Conservation (phyloP, 2,797 vertebrate species). For the Leptoclinus maculatus region DNA sequence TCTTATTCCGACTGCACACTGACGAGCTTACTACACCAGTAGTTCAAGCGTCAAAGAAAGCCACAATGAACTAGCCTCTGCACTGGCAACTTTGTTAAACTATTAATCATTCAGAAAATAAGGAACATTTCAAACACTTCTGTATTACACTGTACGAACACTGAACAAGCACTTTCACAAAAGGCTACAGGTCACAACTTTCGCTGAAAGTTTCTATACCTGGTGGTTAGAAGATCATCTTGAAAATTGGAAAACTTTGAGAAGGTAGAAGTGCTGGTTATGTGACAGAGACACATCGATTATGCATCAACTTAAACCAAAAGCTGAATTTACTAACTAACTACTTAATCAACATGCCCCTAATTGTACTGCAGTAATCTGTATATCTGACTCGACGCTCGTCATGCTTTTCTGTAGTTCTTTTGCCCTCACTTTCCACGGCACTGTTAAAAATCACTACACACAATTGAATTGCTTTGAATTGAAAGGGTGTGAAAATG, state of each 20-base stretch:
- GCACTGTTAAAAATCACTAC: slow-evolving; percentile 10
- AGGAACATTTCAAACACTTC: not conserved
- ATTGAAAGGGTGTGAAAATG: slow-evolving; percentile 31
- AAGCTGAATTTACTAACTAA: slow-evolving; percentile 17
- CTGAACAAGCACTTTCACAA: not conserved
- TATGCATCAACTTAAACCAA: slow-evolving; percentile 28
- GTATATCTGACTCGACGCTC: not conserved
- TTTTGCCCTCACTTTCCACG: not conserved
- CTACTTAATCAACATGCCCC: slow-evolving; percentile 29
- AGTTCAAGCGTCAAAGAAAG: not conserved
- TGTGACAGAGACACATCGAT: slow-evolving; percentile 5
- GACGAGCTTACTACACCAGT: not conserved
- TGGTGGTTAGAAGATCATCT: not conserved
- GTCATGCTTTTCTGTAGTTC: slow-evolving; percentile 1
- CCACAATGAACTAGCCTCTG: not conserved
- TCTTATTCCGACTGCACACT: not conserved
- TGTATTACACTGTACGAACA: not conserved
- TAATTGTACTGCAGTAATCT: slow-evolving; percentile 15
- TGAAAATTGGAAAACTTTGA: not conserved
- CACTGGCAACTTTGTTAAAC: not conserved
- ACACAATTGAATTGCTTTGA: slow-evolving; percentile 24
- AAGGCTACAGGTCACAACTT: not conserved
- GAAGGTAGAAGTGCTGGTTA: not conserved
- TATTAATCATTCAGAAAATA: not conserved
- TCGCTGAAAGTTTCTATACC: not conserved